phyloP scores from a whole-genome alignment of 2,113 vertebrate genomes.

The Sakesphorus luctuosus region DNA sequence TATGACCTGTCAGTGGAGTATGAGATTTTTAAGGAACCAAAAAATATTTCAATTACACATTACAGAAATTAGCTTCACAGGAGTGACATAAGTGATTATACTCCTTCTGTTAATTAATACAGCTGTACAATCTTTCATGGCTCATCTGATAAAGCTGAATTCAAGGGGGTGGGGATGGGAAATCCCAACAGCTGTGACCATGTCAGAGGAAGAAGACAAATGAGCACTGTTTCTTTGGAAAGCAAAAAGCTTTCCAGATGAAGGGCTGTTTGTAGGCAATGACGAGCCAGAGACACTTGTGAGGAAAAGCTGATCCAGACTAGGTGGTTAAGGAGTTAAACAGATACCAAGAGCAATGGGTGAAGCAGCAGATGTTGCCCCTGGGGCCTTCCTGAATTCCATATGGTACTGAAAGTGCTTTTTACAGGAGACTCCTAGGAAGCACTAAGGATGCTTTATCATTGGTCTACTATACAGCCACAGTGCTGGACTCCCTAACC shows the following conservation, averaged over 20 bases:
- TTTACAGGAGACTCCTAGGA: neutral
- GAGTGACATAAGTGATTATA: neutral
- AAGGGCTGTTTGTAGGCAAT: neutral
- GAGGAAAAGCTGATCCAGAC: neutral
- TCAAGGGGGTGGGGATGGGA: neutral
- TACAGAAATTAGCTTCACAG: neutral
- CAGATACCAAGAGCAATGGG: neutral
- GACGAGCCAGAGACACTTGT: neutral
- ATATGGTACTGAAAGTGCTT: neutral
- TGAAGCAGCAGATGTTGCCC: neutral
- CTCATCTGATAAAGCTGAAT: neutral
- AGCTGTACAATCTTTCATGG: neutral
- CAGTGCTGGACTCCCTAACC: neutral
- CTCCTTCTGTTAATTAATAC: conserved; percentile 6
- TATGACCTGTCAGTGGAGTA: neutral
- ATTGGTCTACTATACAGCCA: neutral
- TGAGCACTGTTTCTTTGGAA: neutral
- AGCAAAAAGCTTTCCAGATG: neutral
- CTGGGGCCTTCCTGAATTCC: neutral
- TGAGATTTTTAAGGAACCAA: neutral
- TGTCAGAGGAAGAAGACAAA: neutral
- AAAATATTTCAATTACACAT: neutral
- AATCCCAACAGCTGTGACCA: neutral
- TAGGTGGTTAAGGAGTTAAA: neutral
- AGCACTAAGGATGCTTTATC: neutral